Conservation (phyloP, 2,797 vertebrate species). For the Thunnus albacares region DNA sequence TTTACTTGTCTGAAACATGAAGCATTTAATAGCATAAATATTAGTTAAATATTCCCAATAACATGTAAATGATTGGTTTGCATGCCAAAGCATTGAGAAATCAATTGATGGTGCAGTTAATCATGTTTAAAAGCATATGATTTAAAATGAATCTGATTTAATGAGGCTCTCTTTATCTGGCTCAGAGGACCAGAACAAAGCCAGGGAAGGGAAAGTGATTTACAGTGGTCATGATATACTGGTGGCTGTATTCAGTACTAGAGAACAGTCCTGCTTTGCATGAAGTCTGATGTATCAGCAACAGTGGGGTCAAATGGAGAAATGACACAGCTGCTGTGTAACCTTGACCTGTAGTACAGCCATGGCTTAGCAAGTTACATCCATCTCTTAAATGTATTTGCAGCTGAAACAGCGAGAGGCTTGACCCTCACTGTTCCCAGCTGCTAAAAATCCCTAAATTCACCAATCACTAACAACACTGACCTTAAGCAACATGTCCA, state of each 20-base stretch:
- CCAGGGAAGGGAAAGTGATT: neutral
- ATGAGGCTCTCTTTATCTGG: neutral
- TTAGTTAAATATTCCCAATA: neutral
- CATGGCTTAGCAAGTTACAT: slow-evolving; percentile 15
- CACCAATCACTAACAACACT: slow-evolving; percentile 10
- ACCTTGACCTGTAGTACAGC: slow-evolving; percentile 36
- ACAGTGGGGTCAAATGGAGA: slow-evolving; percentile 18
- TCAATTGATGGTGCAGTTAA: neutral
- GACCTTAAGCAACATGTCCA: slow-evolving; percentile 60
- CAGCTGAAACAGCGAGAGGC: slow-evolving; percentile 50
- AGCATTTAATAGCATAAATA: neutral
- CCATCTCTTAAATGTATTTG: slow-evolving; percentile 35
- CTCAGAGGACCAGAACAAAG: neutral
- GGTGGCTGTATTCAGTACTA: neutral
- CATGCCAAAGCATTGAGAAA: neutral
- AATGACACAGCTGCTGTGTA: slow-evolving; percentile 33
- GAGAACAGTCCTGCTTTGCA: neutral
- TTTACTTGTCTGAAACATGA: slow-evolving; percentile 3
- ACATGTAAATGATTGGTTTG: neutral
- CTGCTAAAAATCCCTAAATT: slow-evolving; percentile 26
- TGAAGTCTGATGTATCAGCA: slow-evolving; percentile 13
- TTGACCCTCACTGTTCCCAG: slow-evolving; percentile 27
- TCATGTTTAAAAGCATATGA: neutral
- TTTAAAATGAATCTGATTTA: neutral
- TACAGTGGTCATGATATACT: neutral